These are phyloP conservation scores for Dromococcyx pavoninus DNA, from an alignment of 2,797 vertebrate genomes.

Conservation along the genomic window DNA sequence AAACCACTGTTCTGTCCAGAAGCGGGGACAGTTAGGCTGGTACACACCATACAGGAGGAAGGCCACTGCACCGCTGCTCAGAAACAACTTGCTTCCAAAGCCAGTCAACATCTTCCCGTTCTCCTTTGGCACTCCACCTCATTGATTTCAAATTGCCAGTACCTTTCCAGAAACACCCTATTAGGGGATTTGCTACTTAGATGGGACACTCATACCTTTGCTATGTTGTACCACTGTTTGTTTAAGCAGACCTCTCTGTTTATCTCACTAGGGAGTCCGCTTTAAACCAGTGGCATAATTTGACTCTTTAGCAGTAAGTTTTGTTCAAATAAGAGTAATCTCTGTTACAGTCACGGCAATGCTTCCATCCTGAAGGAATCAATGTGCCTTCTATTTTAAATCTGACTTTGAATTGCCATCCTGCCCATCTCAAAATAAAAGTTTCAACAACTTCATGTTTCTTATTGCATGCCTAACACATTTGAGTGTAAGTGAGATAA, in stretches of 20 bases:
- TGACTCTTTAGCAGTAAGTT: background rate
- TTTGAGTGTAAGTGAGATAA: slow-evolving; percentile 28
- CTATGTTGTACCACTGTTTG: background rate
- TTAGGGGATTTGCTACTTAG: background rate
- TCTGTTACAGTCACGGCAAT: background rate
- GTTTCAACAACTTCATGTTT: slow-evolving; percentile 31
- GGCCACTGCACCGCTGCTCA: background rate
- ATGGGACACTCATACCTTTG: background rate
- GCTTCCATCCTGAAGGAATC: background rate
- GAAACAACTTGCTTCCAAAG: background rate
- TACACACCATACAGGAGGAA: background rate
- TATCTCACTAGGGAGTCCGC: background rate
- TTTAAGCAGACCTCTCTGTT: background rate
- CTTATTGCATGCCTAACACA: slow-evolving; percentile 15
- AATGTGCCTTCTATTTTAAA: slow-evolving; percentile 12
- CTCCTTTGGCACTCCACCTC: background rate
- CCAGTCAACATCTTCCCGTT: background rate
- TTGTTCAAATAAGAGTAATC: background rate
- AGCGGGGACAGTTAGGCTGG: background rate
- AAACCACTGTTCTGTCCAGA: background rate
- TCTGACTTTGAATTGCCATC: slow-evolving; percentile 29
- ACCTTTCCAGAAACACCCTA: background rate
- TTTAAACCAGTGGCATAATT: background rate
- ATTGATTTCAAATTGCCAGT: background rate
- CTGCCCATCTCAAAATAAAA: slow-evolving; percentile 28